Conservation (phyloP, 2,797 vertebrate genomes). For the Typhlichthys subterraneus region DNA sequence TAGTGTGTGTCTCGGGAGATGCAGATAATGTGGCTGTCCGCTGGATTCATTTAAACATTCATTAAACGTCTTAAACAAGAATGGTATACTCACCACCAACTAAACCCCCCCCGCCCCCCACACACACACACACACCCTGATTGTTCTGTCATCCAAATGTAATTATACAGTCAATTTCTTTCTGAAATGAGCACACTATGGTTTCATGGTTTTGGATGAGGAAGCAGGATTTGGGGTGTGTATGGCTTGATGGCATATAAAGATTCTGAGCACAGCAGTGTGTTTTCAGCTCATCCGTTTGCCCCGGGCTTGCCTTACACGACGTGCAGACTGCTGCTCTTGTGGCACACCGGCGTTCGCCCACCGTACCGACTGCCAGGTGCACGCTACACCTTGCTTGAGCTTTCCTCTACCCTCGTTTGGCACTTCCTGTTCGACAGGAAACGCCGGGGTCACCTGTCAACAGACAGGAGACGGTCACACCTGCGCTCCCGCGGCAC, state of each 20-base stretch:
- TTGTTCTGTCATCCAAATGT: no score
- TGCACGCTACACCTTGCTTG: conserved; percentile 46
- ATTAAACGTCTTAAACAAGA: no score
- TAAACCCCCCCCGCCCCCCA: neutral
- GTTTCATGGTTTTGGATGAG: neutral
- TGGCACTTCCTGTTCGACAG: conserved; percentile 70
- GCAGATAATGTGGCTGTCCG: no score
- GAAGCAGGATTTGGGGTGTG: no score
- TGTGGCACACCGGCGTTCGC: conserved; percentile 57
- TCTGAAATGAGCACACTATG: no score
- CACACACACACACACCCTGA: conserved; percentile 1
- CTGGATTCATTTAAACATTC: no score
- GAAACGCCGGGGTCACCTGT: conserved; percentile 66
- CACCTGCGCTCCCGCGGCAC: conserved; percentile 59
- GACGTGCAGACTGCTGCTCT: conserved; percentile 48
- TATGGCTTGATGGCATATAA: no score
- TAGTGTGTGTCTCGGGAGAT: conserved; percentile 3
- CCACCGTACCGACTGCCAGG: conserved; percentile 64
- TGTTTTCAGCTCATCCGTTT: conserved; percentile 61
- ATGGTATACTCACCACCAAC: neutral
- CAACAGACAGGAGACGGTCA: conserved; percentile 43
- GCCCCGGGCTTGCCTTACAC: conserved; percentile 43
- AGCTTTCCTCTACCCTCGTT: conserved; percentile 59
- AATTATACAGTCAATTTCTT: no score
- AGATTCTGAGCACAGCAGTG: no score